Evolutionary conservation across 2,888 invertebrate genomes (phyloP).

Genomic region (Nowickia ferox): DNA sequence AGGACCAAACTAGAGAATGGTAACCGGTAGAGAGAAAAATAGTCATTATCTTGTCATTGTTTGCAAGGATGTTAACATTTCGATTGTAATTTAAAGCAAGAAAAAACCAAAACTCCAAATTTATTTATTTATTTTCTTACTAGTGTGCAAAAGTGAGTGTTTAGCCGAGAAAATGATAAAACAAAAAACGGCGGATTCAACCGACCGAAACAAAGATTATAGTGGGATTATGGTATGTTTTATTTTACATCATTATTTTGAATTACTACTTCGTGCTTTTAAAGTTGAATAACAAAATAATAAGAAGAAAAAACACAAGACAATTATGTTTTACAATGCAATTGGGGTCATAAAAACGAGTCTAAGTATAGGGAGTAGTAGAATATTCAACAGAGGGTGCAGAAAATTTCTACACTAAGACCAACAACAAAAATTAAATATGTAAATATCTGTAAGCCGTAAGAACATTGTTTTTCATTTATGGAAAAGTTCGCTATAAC

Average conservation of each 20-base stretch:
- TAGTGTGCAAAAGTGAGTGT: background rate
- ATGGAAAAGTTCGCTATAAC: too few species aligned
- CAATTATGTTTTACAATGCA: constrained; percentile 45
- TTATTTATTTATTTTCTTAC: constrained; percentile 7
- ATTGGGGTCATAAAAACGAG: background rate
- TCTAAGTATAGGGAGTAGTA: background rate
- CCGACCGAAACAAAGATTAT: constrained; percentile 42
- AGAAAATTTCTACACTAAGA: too few species aligned
- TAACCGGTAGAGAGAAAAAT: constrained; percentile 24
- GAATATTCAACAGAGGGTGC: too few species aligned
- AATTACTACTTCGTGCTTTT: constrained; percentile 48
- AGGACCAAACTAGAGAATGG: background rate
- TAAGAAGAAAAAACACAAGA: constrained; percentile 26
- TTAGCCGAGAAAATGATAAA: constrained; percentile 26
- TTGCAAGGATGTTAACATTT: constrained; percentile 64
- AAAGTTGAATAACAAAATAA: constrained; percentile 24
- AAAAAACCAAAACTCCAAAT: constrained; percentile 35
- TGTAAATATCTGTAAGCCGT: too few species aligned
- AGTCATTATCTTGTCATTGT: constrained; percentile 62
- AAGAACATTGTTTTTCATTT: too few species aligned
- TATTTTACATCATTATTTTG: constrained; percentile 66
- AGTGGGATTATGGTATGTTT: constrained; percentile 57
- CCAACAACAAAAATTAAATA: too few species aligned
- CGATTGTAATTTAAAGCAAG: constrained; percentile 23
- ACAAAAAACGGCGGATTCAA: constrained; percentile 15